Conservation (phyloP, 2,888 invertebrate species). For the Dromius quadrimaculatus region DNA sequence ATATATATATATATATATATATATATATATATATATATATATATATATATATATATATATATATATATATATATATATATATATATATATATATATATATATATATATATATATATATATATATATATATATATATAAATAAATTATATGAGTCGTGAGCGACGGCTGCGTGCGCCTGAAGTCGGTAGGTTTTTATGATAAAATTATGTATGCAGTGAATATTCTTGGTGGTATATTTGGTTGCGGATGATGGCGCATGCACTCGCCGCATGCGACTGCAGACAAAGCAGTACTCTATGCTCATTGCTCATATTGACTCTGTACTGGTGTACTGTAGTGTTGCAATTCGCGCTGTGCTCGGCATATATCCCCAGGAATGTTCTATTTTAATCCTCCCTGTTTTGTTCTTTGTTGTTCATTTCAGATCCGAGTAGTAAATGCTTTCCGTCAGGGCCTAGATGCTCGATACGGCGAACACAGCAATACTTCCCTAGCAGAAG, state of each 20-base stretch:
- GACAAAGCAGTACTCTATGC: constrained; percentile 35
- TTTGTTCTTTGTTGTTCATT: constrained; percentile 70
- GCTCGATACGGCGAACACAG: constrained; percentile 92
- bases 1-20: constrained; percentile 23
- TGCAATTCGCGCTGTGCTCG: constrained; percentile 63
- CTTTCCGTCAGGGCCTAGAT: constrained; percentile 99
- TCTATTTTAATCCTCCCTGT: constrained; percentile 67
- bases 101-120: constrained; percentile 26
- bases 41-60: constrained; percentile 11
- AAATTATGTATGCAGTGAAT: constrained; percentile 4
- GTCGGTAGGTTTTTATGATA: neutral
- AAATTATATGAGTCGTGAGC: constrained; percentile 1
- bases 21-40: constrained; percentile 11
- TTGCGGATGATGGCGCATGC: neutral
- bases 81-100: constrained; percentile 11
- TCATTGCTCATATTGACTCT: constrained; percentile 49
- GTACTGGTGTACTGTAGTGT: constrained; percentile 62
- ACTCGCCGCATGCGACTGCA: constrained; percentile 28
- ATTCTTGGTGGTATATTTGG: neutral
- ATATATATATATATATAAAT: constrained; percentile 11
- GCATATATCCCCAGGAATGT: constrained; percentile 57
- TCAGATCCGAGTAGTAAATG: constrained; percentile 99
- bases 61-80: constrained; percentile 4
- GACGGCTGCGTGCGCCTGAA: constrained; percentile 20
- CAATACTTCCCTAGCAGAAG: constrained; percentile 92